Conservation (phyloP, 2,888 invertebrate species). For the Cephus pulcher region DNA sequence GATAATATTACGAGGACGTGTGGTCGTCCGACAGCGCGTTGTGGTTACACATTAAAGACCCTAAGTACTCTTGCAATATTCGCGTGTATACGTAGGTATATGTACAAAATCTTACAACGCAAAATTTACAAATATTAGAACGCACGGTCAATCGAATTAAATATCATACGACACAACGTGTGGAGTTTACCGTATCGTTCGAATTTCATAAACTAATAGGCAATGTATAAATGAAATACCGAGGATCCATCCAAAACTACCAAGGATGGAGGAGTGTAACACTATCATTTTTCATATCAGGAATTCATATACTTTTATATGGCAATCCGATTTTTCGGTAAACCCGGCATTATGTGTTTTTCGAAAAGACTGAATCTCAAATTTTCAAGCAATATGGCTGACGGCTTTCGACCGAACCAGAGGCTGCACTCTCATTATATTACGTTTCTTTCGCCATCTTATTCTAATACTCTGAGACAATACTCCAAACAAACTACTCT, state of each 20-base stretch:
- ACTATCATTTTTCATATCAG: background rate
- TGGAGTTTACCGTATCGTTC: background rate
- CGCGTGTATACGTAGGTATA: constrained; percentile 59
- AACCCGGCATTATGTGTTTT: background rate
- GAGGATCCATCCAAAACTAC: background rate
- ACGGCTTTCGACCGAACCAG: background rate
- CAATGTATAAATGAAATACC: background rate
- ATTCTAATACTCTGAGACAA: background rate
- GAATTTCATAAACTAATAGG: background rate
- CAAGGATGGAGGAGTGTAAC: background rate
- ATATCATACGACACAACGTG: constrained; percentile 20
- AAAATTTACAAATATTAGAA: constrained; percentile 66
- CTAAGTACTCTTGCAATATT: constrained; percentile 42
- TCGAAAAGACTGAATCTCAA: background rate
- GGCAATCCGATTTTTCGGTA: background rate
- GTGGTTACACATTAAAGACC: background rate
- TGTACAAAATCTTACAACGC: constrained; percentile 68
- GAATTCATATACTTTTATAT: background rate
- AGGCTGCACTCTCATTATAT: background rate
- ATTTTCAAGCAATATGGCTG: background rate
- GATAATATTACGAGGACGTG: background rate
- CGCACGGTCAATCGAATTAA: constrained; percentile 59
- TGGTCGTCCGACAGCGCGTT: background rate
- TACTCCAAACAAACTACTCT: background rate
- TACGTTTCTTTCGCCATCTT: background rate